Percentiles rank a stretch among this genome's conserved stretches.
Conservation (phyloP, 1,140 invertebrate genomes). For the Caenorhabditis tropicalis region DNA sequence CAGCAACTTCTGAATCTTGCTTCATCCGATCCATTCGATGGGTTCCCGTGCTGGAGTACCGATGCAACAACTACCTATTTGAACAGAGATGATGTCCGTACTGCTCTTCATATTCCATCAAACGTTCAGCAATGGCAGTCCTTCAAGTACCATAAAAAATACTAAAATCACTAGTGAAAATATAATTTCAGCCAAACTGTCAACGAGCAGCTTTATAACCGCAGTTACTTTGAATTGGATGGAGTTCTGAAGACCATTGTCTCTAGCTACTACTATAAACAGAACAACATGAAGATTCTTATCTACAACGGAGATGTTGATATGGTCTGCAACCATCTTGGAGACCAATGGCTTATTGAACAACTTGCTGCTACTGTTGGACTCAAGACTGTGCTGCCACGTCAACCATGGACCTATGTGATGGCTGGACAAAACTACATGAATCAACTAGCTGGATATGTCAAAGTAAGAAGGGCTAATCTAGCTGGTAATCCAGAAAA, state of each 20-base stretch:
- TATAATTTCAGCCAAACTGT: conserved; percentile 38
- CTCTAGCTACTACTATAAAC: conserved; percentile 23
- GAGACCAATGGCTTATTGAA: conserved; percentile 75
- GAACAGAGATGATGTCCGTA: conserved; percentile 52
- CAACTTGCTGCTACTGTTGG: conserved; percentile 34
- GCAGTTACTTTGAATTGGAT: conserved; percentile 48
- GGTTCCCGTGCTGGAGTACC: conserved; percentile 54
- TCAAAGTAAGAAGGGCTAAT: not conserved
- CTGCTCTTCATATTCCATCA: conserved; percentile 53
- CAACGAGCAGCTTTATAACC: conserved; percentile 48
- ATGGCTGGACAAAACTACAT: not conserved
- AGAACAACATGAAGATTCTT: conserved; percentile 63
- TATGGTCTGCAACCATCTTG: conserved; percentile 76
- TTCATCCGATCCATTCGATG: conserved; percentile 55
- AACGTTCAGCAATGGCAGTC: conserved; percentile 46
- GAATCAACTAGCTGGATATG: conserved; percentile 28
- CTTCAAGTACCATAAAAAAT: conserved; percentile 45
- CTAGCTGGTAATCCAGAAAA: too few species aligned
- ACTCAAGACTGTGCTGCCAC: not conserved
- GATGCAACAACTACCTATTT: conserved; percentile 51
- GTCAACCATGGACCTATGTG: conserved; percentile 31
- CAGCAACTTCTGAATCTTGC: conserved; percentile 47
- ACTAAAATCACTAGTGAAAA: not conserved
- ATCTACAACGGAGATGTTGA: conserved; percentile 76
- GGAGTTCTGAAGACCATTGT: not conserved